phyloP scores from a whole-genome alignment of 1,140 invertebrate species.

The Aphelenchoides fujianensis region DNA sequence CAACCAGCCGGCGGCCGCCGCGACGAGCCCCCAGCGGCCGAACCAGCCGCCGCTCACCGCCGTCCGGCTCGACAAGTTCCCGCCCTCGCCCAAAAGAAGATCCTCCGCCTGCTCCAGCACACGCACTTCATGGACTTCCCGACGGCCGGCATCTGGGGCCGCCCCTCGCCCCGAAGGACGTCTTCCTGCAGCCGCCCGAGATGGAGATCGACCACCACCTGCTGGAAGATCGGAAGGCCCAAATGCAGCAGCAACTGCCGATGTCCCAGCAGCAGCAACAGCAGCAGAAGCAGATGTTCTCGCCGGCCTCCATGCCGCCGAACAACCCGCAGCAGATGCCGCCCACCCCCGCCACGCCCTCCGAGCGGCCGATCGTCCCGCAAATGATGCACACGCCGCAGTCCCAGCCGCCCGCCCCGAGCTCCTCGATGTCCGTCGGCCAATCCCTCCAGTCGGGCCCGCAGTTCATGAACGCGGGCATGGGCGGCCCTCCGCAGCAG shows the following conservation, averaged over 20 bases:
- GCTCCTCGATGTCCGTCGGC: neutral
- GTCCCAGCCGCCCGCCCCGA: neutral
- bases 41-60: constrained; percentile 11
- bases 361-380: neutral
- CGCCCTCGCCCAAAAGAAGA: constrained; percentile 15
- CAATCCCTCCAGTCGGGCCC: neutral
- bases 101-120: constrained; percentile 30
- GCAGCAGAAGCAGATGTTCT: neutral
- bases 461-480: constrained; percentile 25
- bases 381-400: constrained; percentile 12
- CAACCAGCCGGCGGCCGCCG: neutral
- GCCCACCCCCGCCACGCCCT: constrained; percentile 10
- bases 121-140: constrained; percentile 30
- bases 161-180: constrained; percentile 14
- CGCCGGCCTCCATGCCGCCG: neutral
- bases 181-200: constrained; percentile 25
- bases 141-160: constrained; percentile 25
- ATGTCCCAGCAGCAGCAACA: constrained; percentile 26
- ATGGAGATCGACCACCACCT: constrained; percentile 1
- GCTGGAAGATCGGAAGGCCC: constrained; percentile 25
- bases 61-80: constrained; percentile 23
- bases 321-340: constrained; percentile 4
- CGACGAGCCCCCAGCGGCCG: constrained; percentile 2
- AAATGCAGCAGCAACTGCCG: constrained; percentile 26
- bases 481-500: constrained; percentile 35